Base-by-base conservation (phyloP, 2,888 invertebrate species). In the Pandemis cinnamomeana region DNA sequence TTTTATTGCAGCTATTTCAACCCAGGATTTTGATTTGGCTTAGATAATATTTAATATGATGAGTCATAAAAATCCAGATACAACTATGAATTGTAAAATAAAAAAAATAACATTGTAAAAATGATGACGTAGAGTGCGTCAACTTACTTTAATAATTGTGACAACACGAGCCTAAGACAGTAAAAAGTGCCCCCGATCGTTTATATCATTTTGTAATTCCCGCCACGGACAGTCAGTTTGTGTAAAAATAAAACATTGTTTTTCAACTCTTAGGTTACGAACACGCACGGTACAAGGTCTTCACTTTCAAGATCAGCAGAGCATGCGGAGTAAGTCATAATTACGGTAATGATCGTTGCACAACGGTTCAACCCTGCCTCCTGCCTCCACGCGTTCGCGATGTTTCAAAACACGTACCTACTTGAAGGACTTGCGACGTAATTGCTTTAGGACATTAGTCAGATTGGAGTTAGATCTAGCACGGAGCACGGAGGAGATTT, bases 241-340 rank as follows among this genome's bases (percentile, higher is more conserved):
- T 89, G 86, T 86, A 90, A 87, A 89, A 36, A 36, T 36, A 36
- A 36, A 91, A 91, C 89, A 90, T 85, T 86, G 86, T 89, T 85
- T 80, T 83, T 81, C 76, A 86, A 86, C 88, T 90, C 90, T 86
- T 90, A 88, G 85, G 84, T 86, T 86, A 82, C 84, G 84, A 84
- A 82, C 84, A 87, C 86, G 85, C 83, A 80, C 79, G 79, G 78
- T 67, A 76, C 91, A 91, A 93, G 92, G 93, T 90, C 92, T 89
- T 94, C 91, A 91, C 94, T 94, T 94, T 94, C 94, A 94, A 94
- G 94, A 93, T 91, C 94, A 94, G 81, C 92, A 86, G 93, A 93
- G 90, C 91, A 90, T 90, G 87, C 84, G 84, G 86, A 88, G 87
- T 87, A 84, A 86, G 84, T 86, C 84, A 89, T 93, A 93, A 93